Conservation (phyloP, 2,113 vertebrate species). For the Spilogale gracilis region DNA sequence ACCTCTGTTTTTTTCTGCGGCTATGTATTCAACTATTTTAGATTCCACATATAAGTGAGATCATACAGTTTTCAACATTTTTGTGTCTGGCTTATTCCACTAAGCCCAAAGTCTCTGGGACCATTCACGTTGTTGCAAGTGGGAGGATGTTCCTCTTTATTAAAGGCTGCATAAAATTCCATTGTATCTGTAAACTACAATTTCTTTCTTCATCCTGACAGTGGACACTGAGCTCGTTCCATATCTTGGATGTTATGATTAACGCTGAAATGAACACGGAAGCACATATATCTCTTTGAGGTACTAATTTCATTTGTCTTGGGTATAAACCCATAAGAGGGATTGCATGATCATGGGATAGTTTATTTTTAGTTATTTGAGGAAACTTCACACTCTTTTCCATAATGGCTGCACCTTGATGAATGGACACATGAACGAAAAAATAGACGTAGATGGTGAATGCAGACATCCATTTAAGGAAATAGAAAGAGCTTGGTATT, state of each 20-base stretch:
- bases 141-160: too few relatives aligned
- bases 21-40: fast-evolving
- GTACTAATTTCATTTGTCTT: not conserved
- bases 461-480: not conserved
- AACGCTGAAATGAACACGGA: too few relatives aligned
- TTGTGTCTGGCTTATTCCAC: not conserved
- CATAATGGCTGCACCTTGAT: too few relatives aligned
- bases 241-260: not conserved
- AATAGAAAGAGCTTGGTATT: not conserved
- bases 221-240: fast-evolving
- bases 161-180: not conserved
- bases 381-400: not conserved
- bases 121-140: too few relatives aligned
- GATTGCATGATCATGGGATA: fast-evolving
- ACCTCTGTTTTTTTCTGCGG: not conserved
- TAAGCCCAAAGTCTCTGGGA: fast-evolving
- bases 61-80: not conserved
- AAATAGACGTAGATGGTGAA: not conserved
- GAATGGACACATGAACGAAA: not conserved
- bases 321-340: too few relatives aligned
- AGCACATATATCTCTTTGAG: not conserved
- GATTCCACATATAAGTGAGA: too few relatives aligned
- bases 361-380: not conserved
- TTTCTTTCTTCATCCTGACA: not conserved
- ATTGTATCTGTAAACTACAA: not conserved